Base-by-base conservation (phyloP, 2,113 vertebrate species). In the Ancistrus triradiatus region DNA sequence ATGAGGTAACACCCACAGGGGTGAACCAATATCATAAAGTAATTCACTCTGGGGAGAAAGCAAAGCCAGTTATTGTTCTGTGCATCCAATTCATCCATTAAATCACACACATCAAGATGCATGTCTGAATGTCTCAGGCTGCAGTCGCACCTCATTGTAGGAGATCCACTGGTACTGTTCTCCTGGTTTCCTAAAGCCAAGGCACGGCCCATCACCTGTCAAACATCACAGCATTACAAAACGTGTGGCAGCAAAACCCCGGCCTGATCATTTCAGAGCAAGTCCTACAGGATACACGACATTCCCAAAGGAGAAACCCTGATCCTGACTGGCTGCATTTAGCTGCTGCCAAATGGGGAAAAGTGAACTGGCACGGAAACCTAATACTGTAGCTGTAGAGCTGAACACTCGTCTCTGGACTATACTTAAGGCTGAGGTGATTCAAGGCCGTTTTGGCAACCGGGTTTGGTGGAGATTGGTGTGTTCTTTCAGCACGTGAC, bases 101-200 rank as follows among this genome's bases (percentile, higher is more conserved):
- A n/a, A n/a, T n/a, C n/a, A n/a, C n/a, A n/a, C n/a, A n/a, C n/a
- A n/a, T n/a, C n/a, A n/a, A n/a, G n/a, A n/a, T n/a, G n/a, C n/a
- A n/a, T n/a, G n/a, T n/a, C n/a, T n/a, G n/a, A n/a, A n/a, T n/a
- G n/a, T n/a, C 17, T 51, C 13, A 37, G 2, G 7, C 43, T 10
- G 15, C n/a, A 11, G 9, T 28, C 80, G 57, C 46, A 90, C 88
- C 83, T 90, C 80, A 2, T 72, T 57, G 73, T 90, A 90, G 64
- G 88, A 83, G 69, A 90, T 89, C 87, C 88, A 90, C 80, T 90
- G 15, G 67, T 90, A 89, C 2, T 86, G 83, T 71, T 88, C 76
- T 13, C 79, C 75, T 0, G 88, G 84, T 56, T 85, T 85, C 67
- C 88, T 85, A 75, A 69, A 86, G 53, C 88, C 87, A 18, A 90